Conservation (phyloP, 2,888 invertebrate species). For the Parnassius mnemosyne region DNA sequence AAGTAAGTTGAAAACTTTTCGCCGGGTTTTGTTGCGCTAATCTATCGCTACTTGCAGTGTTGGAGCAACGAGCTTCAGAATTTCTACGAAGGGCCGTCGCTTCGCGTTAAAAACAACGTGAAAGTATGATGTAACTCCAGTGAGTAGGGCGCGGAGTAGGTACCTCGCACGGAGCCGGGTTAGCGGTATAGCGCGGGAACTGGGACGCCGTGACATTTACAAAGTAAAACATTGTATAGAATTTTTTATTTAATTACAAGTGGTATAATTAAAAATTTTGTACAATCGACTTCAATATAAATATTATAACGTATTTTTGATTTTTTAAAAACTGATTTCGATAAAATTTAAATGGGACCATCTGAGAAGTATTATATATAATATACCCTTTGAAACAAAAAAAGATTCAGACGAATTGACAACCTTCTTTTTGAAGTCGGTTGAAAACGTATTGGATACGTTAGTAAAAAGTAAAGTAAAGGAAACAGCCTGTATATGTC, state of each 20-base stretch:
- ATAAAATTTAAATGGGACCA: no score
- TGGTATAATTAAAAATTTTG: background rate
- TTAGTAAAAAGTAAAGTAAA: no score
- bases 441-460: no score
- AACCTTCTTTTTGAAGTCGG: no score
- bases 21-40: slow-evolving; percentile 24
- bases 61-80: slow-evolving; percentile 17
- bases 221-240: background rate
- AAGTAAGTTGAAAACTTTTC: slow-evolving; percentile 19
- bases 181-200: background rate
- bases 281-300: background rate
- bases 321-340: no score
- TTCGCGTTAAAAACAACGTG: slow-evolving; percentile 7
- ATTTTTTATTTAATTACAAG: background rate
- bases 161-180: background rate
- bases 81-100: slow-evolving; percentile 15
- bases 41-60: slow-evolving; percentile 21
- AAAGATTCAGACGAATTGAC: no score
- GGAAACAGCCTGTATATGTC: no score
- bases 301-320: no score
- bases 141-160: background rate
- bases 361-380: no score
- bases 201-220: background rate
- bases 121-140: slow-evolving; percentile 11
- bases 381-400: no score